Conservation (phyloP, 2,888 invertebrate genomes). For the Parnassius glacialis region DNA sequence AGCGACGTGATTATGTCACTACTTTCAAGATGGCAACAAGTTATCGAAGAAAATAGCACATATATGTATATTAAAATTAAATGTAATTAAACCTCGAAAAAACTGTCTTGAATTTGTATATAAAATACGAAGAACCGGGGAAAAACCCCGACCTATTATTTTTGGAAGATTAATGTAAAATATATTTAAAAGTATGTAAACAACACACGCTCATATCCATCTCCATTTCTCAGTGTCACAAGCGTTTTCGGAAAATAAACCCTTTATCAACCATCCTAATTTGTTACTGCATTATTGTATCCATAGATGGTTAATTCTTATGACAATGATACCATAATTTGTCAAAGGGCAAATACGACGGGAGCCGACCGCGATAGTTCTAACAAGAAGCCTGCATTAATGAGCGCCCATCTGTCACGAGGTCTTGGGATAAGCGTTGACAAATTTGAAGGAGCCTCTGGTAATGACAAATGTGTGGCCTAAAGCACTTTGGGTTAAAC, state of each 20-base stretch:
- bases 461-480: conserved; percentile 44
- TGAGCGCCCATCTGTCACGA: conserved; percentile 63
- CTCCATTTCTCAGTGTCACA: conserved; percentile 19
- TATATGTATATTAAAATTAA: no score
- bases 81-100: no score
- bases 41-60: no score
- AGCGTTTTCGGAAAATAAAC: conserved; percentile 16
- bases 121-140: no score
- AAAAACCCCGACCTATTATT: neutral
- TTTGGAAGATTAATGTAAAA: conserved; percentile 1
- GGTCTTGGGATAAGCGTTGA: conserved; percentile 63
- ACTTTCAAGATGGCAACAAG: no score
- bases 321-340: conserved; percentile 42
- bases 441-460: conserved; percentile 64
- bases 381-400: conserved; percentile 60
- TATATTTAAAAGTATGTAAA: conserved; percentile 1
- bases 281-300: conserved; percentile 22
- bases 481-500: neutral
- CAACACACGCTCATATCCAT: conserved; percentile 1
- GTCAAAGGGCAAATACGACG: conserved; percentile 68
- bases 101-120: no score
- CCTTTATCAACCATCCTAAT: conserved; percentile 21
- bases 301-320: conserved; percentile 20
- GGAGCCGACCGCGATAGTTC: conserved; percentile 63
- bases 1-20: no score